Conservation (phyloP, 2,113 vertebrate genomes). For the Chlamydotis undulata region DNA sequence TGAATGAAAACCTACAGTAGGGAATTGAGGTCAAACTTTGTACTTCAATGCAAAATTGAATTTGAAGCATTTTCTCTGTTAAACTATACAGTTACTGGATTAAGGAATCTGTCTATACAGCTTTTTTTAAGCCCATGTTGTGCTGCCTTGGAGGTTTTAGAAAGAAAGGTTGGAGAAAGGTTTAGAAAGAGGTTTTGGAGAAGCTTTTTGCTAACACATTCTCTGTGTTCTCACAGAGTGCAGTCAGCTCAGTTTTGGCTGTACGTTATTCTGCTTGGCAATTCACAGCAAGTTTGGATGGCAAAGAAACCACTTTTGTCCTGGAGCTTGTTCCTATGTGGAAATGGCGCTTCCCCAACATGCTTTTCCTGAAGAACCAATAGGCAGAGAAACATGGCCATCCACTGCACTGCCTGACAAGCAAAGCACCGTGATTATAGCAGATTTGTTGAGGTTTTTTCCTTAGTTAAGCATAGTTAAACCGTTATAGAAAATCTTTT, state of each 20-base stretch:
- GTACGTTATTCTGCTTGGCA: neutral
- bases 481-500: neutral
- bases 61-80: slow-evolving; percentile 28
- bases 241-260: neutral
- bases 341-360: neutral
- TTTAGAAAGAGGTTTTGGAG: neutral
- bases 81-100: slow-evolving; percentile 19
- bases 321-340: neutral
- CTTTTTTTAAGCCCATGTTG: neutral
- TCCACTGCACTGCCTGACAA: neutral
- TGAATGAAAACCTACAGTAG: neutral
- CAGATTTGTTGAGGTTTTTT: neutral
- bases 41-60: neutral
- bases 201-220: neutral
- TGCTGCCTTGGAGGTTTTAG: neutral
- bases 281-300: neutral
- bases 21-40: neutral
- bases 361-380: neutral
- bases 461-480: neutral
- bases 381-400: neutral
- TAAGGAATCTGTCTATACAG: slow-evolving; percentile 13
- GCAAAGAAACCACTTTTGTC: neutral
- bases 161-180: neutral
- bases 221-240: neutral
- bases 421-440: neutral